Base-by-base conservation (phyloP, 2,797 vertebrate species). In the Semaprochilodus insignis region DNA sequence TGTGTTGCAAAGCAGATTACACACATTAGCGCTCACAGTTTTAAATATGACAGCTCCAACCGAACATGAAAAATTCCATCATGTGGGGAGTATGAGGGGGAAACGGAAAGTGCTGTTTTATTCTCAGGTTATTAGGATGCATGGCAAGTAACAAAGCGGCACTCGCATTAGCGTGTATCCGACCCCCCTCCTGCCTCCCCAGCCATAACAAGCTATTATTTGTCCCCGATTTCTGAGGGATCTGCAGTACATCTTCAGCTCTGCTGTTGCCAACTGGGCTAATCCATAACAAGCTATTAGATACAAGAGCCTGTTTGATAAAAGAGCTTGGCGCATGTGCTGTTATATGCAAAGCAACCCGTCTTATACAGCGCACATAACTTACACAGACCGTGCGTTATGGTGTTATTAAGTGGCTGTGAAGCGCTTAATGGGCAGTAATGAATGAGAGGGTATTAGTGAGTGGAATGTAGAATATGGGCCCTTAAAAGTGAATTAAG, bases 1-100 rank as follows among this genome's bases (percentile, higher is more conserved):
- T 95, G 95, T 95, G 95, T 96, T 95, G 93, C 94, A 94, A 94
- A 96, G 94, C 95, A 95, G 95, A 96, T 96, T 95, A 96, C 94
- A 95, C 95, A 96, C 93, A 95, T 96, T 96, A 95, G 92, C 89
- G 92, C 93, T 93, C 94, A 93, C 94, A 93, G 93, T 93, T 95
- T 93, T 93, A 92, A 91, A 92, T 90, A 91, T 94, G 95, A 95
- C 95, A 95, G 94, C 94, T 93, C 89, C 92, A 94, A 94, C 95
- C 93, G 92, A 95, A 96, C 93, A 94, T 95, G 94, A 96, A 94
- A 96, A 94, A 95, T 95, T 94, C 92, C 91, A 90, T 94, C 94
- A 95, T 93, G 92, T 90, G 88, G 81, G 23, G 65, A 66, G 71
- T 34, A 55, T 6, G 21, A 19, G 25, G 54, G 13, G 10, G 65